Evolutionary conservation across 1,140 invertebrate species (phyloP).

Genomic region (Physella acuta): DNA sequence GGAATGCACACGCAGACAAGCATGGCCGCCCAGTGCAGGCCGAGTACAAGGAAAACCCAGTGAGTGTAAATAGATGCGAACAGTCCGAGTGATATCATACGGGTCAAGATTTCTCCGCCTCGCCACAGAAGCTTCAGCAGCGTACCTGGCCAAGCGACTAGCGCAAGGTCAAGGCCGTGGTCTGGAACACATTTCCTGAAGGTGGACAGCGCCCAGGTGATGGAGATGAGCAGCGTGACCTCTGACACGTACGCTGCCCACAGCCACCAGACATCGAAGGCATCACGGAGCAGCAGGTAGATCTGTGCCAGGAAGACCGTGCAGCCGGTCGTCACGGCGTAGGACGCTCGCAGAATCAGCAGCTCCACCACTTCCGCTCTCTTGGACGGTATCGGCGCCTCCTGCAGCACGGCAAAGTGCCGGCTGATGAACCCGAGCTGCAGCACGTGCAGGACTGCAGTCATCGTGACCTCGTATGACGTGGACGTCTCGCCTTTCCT

Average conservation of each 20-base stretch:
- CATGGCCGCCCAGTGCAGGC: slow-evolving; percentile 81
- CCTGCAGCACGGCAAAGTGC: slow-evolving; percentile 83
- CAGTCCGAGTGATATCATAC: slow-evolving; percentile 78
- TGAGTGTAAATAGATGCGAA: slow-evolving; percentile 83
- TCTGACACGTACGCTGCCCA: slow-evolving; percentile 81
- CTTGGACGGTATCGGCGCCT: slow-evolving; percentile 80
- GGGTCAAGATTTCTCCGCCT: slow-evolving; percentile 80
- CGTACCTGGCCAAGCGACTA: slow-evolving; percentile 87
- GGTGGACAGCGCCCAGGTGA: slow-evolving; percentile 87
- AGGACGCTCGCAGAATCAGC: slow-evolving; percentile 78
- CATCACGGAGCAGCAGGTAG: slow-evolving; percentile 66
- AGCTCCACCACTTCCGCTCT: slow-evolving; percentile 77
- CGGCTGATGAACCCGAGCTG: slow-evolving; percentile 85
- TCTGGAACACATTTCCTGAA: slow-evolving; percentile 73
- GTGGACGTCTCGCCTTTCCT: slow-evolving; percentile 37
- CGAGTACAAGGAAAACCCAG: slow-evolving; percentile 80
- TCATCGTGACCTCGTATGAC: slow-evolving; percentile 27
- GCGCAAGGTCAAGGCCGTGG: slow-evolving; percentile 76
- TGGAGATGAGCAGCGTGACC: slow-evolving; percentile 76
- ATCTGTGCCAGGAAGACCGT: slow-evolving; percentile 83
- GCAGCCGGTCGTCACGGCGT: slow-evolving; percentile 83
- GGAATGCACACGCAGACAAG: slow-evolving; percentile 77
- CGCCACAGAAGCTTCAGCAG: slow-evolving; percentile 75
- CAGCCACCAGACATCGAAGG: slow-evolving; percentile 62
- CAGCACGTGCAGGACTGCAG: slow-evolving; percentile 71